A percentile compares a stretch with the other conserved stretches of the same genome.
These are phyloP conservation scores for Chloroceryle amazona DNA, from an alignment of 2,797 vertebrate genomes.

Conservation along the genomic window DNA sequence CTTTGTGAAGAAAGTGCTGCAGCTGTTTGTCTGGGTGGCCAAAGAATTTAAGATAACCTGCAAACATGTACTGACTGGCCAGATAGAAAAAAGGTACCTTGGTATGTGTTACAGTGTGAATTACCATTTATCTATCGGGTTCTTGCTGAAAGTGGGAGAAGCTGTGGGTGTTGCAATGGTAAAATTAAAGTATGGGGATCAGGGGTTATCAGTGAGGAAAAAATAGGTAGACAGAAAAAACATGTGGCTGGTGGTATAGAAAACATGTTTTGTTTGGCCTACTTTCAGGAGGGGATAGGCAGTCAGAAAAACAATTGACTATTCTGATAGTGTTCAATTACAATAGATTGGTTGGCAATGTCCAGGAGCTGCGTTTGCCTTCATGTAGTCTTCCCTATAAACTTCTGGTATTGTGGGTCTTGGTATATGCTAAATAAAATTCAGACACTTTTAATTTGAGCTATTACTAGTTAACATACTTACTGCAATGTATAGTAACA, in stretches of 20 bases:
- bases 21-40: neutral
- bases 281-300: neutral
- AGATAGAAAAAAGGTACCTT: neutral
- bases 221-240: neutral
- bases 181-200: neutral
- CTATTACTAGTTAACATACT: neutral
- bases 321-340: accelerated
- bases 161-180: neutral
- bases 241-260: neutral
- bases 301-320: neutral
- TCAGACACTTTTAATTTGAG: neutral
- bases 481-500: neutral
- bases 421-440: neutral
- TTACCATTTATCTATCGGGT: too few species aligned
- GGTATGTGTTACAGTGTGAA: too few species aligned
- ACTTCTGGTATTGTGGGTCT: neutral
- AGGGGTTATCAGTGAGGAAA: neutral
- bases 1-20: neutral
- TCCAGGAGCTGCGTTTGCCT: accelerated
- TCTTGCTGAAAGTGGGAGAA: too few species aligned
- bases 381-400: neutral
- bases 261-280: neutral
- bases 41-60: neutral
- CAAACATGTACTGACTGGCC: neutral
- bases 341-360: neutral